Percentiles rank a stretch among this genome's conserved stretches.
phyloP scores from a whole-genome alignment of 1,140 invertebrate genomes.

The Monochamus saltuarius region DNA sequence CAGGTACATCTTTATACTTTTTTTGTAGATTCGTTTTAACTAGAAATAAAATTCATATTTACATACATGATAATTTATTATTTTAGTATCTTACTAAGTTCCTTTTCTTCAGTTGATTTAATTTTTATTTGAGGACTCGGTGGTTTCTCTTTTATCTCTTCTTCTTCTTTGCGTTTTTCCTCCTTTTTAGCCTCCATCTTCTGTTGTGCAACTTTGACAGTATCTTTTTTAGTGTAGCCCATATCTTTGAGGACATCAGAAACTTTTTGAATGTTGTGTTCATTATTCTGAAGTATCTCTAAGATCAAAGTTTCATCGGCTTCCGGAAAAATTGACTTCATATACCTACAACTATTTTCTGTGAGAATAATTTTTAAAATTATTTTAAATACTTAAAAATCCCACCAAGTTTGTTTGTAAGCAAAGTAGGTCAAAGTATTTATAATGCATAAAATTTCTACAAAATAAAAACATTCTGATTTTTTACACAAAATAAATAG shows the following conservation, averaged over 20 bases:
- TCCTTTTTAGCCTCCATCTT: conserved; percentile 48
- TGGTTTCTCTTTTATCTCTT: conserved; percentile 50
- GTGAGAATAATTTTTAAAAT: conserved; percentile 14
- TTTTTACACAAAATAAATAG: too few species aligned
- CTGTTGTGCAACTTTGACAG: conserved; percentile 53
- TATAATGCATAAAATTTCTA: too few species aligned
- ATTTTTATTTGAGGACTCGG: conserved; percentile 58
- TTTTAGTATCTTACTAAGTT: conserved; percentile 60
- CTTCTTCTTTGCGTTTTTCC: conserved; percentile 53
- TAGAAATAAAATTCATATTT: conserved; percentile 51
- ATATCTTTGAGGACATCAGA: conserved; percentile 74
- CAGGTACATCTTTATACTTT: conserved; percentile 73
- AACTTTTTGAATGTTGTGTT: conserved; percentile 85
- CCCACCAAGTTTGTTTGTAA: too few species aligned
- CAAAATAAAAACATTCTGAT: too few species aligned
- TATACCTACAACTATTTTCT: conserved; percentile 64
- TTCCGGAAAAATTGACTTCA: conserved; percentile 90
- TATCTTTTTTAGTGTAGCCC: conserved; percentile 79
- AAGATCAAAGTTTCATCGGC: conserved; percentile 85
- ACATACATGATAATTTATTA: not conserved
- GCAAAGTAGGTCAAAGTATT: too few species aligned
- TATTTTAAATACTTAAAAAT: too few species aligned
- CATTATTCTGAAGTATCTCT: conserved; percentile 78
- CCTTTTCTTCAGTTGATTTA: conserved; percentile 73
- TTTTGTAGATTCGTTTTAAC: conserved; percentile 73